Evolutionary conservation across 2,113 vertebrate species (phyloP).

Genomic region (Aramus guarauna): DNA sequence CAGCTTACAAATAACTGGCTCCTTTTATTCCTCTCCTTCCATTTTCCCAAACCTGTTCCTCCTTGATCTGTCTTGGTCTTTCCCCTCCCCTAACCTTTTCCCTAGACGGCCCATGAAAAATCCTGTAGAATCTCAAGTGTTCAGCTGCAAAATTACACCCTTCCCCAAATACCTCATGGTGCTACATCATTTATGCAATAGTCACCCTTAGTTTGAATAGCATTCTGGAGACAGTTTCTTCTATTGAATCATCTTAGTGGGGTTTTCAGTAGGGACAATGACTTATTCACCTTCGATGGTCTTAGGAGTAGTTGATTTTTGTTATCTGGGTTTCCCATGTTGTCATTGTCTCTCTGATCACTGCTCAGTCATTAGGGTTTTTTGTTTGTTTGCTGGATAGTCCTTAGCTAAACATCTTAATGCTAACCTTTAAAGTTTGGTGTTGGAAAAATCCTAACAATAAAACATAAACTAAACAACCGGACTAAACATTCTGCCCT

Average conservation of each 20-base stretch:
- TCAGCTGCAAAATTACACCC: neutral
- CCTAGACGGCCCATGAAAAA: neutral
- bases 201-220: neutral
- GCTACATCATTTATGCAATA: neutral
- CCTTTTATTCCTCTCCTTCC: neutral
- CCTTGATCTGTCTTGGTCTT: neutral
- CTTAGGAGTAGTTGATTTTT: neutral
- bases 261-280: neutral
- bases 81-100: neutral
- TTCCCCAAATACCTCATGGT: neutral
- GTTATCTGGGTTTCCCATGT: neutral
- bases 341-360: neutral
- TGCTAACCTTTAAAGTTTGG: neutral
- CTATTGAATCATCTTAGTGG: neutral
- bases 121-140: neutral
- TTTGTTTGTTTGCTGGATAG: neutral
- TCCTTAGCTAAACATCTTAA: neutral
- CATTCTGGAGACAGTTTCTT: neutral
- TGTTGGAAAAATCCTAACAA: neutral
- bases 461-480: neutral
- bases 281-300: neutral
- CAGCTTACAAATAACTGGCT: neutral
- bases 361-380: rapidly evolving
- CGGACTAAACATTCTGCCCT: neutral
- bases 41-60: neutral